Evolutionary conservation across 2,888 invertebrate species (phyloP), one percentile per base, ranked within the genome.

Genomic region (Quadroppia sp.): DNA sequence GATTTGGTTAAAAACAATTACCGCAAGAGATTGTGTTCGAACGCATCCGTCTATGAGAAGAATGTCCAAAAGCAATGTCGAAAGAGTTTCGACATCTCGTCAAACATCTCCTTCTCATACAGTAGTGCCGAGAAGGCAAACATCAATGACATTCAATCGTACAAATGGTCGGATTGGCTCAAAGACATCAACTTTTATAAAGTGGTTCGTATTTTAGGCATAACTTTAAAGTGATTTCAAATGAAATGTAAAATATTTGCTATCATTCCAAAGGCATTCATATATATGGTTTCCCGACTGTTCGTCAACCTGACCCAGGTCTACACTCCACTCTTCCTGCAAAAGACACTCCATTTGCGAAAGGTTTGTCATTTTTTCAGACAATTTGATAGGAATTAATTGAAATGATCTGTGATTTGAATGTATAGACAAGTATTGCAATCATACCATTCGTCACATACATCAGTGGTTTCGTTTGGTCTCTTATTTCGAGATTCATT

Each of bases 221-320:
- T 28, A 59, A 9, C 3, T 9, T 28, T 30, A 9, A 23, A 13
- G 7, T 59, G 15, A 59, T 7, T 13, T n/a, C n/a, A 4, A 4
- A 23, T 53, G 11, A 32, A 17, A 32, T 9, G n/a, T 30, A 17
- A 32, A 17, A 32, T 32, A 32, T 36, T 36, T 36, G 36, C 4
- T 7, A 36, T 36, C 36, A 4, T 36, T 36, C 9, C 9, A 50
- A 28, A 50, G 56, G 56, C 76, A 15, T 82, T 88, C 9, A 84
- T 93, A 67, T 94, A 95, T 82, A 93, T 94, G 81, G 88, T 89
- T 70, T 90, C 92, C 17, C 86, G 94, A 77, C 84, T 95, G 36
- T 92, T 90, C 82, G 89, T 92, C 81, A 94, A 93, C 75, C 83
- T 94, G 59, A 90, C 91, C 76, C 87, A 94, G 78, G 90, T 94